Evolutionary conservation across 1,140 invertebrate genomes (phyloP), one percentile per base, ranked within the genome.

Genomic region (Macrostomum lignano): DNA sequence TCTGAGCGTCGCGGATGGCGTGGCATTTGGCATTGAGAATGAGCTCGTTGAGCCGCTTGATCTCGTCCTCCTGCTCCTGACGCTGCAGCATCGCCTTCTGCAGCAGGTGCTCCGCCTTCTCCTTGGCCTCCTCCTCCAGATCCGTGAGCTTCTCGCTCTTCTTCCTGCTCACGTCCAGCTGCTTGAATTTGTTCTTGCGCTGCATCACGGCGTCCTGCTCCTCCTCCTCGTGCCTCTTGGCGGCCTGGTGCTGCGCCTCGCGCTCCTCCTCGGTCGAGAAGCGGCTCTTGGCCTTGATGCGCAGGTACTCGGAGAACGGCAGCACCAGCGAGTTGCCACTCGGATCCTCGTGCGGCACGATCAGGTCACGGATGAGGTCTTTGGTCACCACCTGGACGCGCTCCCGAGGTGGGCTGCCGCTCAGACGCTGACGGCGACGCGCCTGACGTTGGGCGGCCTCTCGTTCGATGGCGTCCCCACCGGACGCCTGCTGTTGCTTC

Each of bases 11-110:
- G 33, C 55, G 37, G 28, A 60, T 60, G 1, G 54, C 53, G 40
- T 60, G 55, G 31, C 52, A 55, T 40, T 58, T 58, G 11, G 57
- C 54, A 43, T 58, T 56, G 22, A 52, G 39, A 17, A 60, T 60
- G 17, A 58, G 51, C 44, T 57, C 55, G 43, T 60, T 58, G 5
- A 60, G 37, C 33, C 54, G 44, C 42, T 60, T 60, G 24, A 60
- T 56, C 39, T 58, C 55, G 42, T 57, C 54, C 30, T 57, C 55
- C 31, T 57, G 48, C 39, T 60, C 57, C 33, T 54, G 49, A 31
- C 52, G 40, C 43, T 51, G 46, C 25, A 47, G 44, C 28, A 52
- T 57, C 2, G 55, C 57, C 30, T 46, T 49, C 20, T 53, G 29
- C 9, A 55, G 38, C 21, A 60, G 40, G 33, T 49, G 43, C 35